Base-by-base conservation (phyloP, 2,888 invertebrate genomes). In the Tenthredo livida region DNA sequence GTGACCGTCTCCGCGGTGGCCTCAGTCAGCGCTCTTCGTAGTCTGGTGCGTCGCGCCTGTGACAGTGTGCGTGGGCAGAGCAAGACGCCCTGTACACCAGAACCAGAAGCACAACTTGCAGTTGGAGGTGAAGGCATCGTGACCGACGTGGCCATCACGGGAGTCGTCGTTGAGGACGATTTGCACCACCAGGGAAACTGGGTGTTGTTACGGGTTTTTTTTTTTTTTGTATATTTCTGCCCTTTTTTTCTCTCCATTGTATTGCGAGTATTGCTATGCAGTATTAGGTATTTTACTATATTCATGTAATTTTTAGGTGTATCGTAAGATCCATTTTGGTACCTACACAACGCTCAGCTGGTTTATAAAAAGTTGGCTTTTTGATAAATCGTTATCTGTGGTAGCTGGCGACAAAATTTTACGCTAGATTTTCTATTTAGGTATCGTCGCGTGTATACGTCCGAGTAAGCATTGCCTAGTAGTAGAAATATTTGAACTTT, bases 1-100 rank as follows among this genome's bases (percentile, higher is more conserved):
- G 96, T 96, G 94, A 97, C 96, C 92, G 97, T 97, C 95, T 97
- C 97, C 94, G 97, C 96, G 94, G 97, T 97, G 92, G 97, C 97
- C 94, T 97, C 97, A 93, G 97, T 98, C 95, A 97, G 97, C 93
- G 98, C 97, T 93, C 97, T 96, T 94, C 97, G 96, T 94, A 97
- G 96, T 93, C 97, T 96, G 93, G 97, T 96, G 92, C 97, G 96
- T 93, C 97, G 96, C 93, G 96, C 96, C 95, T 97, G 97, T 95
- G 97, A 96, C 96, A 97, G 96, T 94, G 97, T 97, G 95, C 97
- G 97, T 93, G 97, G 97, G 95, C 97, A 97, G 95, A 97, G 97
- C 94, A 97, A 96, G 94, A 97, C 96, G 93, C 97, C 97, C 96
- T 97, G 96, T 92, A 93, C 94, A 85, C 90, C 89, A 87, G 90